Percentiles rank a stretch among this genome's conserved stretches.
Conservation (phyloP, 2,797 vertebrate genomes). For the Oceanodroma leucorhoa region DNA sequence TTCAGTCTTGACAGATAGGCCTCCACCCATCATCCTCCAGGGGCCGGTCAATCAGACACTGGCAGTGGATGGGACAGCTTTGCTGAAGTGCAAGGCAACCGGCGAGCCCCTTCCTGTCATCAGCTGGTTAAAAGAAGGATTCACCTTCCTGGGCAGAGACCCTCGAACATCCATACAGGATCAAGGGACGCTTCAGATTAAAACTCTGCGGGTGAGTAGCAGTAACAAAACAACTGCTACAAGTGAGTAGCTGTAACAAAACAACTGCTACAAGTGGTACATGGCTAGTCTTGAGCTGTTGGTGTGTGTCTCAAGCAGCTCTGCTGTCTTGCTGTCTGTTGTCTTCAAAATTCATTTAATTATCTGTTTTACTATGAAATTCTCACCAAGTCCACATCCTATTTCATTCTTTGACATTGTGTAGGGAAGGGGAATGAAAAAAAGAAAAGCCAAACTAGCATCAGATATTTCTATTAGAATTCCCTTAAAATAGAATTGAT, state of each 20-base stretch:
- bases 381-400: neutral
- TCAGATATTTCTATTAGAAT: neutral
- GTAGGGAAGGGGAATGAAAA: too few species aligned
- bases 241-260: neutral
- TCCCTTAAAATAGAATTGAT: neutral
- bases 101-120: slow-evolving; percentile 95
- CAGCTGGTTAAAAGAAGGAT: slow-evolving; percentile 97
- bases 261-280: fast-evolving
- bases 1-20: slow-evolving; percentile 93
- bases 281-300: fast-evolving
- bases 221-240: fast-evolving
- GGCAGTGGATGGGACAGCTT: slow-evolving; percentile 87
- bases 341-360: neutral
- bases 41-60: slow-evolving; percentile 94
- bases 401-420: neutral
- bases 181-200: slow-evolving; percentile 94
- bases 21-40: slow-evolving; percentile 96
- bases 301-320: neutral
- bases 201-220: slow-evolving; percentile 83
- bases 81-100: slow-evolving; percentile 94
- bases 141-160: slow-evolving; percentile 93
- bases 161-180: slow-evolving; percentile 92
- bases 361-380: neutral
- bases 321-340: neutral
- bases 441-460: neutral